These are phyloP conservation scores for Anagrus nilaparvatae DNA, from an alignment of 1,140 invertebrate genomes.

Conservation along the genomic window DNA sequence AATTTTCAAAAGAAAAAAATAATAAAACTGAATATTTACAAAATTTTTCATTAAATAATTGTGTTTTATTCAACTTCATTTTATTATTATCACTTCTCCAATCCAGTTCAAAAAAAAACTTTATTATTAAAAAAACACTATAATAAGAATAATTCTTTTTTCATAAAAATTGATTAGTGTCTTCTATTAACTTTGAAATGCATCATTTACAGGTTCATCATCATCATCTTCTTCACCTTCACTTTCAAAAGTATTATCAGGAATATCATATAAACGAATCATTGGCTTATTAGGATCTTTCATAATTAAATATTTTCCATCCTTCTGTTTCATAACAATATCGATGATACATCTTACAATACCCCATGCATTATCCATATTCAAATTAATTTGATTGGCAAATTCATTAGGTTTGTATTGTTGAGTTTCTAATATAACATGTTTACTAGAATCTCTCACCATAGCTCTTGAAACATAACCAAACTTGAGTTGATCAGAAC, in stretches of 20 bases:
- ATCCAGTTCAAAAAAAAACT: too few species aligned
- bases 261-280: slow-evolving; percentile 93
- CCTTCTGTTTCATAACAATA: slow-evolving; percentile 94
- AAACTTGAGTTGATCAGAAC: slow-evolving; percentile 96
- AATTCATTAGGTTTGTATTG: slow-evolving; percentile 98
- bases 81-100: too few species aligned
- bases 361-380: slow-evolving; percentile 99
- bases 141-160: too few species aligned
- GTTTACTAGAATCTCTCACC: slow-evolving; percentile 87
- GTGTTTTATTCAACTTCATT: too few species aligned
- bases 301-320: slow-evolving; percentile 97
- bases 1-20: neutral
- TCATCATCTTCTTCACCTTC: slow-evolving; percentile 88
- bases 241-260: slow-evolving; percentile 97
- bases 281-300: slow-evolving; percentile 99
- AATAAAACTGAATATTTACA: neutral
- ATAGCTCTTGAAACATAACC: slow-evolving; percentile 95
- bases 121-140: too few species aligned
- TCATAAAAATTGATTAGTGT: slow-evolving; percentile 8
- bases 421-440: slow-evolving; percentile 96
- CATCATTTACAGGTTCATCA: slow-evolving; percentile 53
- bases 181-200: slow-evolving; percentile 40
- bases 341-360: slow-evolving; percentile 97
- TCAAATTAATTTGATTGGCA: slow-evolving; percentile 96
- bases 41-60: too few species aligned